phyloP scores from a whole-genome alignment of 2,797 vertebrate species.

The Xerus rutilus region DNA sequence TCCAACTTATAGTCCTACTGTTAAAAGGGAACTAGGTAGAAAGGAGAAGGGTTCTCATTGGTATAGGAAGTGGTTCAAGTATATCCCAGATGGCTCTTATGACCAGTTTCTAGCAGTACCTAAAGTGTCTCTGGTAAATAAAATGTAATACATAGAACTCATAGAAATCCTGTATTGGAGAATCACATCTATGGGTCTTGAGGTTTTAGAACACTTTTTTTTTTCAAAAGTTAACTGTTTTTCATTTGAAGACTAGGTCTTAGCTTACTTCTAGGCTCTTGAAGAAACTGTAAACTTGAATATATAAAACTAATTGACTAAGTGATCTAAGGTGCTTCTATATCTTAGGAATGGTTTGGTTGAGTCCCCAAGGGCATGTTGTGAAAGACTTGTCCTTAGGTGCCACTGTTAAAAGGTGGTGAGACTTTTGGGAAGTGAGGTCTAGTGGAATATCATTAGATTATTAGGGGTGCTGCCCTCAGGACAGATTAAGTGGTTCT shows the following conservation, averaged over 20 bases:
- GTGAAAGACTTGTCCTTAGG: background rate
- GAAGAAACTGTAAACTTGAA: background rate
- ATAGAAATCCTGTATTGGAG: background rate
- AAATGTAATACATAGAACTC: background rate
- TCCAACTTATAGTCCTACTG: background rate
- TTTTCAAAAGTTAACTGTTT: background rate
- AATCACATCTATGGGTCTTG: background rate
- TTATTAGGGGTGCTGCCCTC: background rate
- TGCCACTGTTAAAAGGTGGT: background rate
- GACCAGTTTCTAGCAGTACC: background rate
- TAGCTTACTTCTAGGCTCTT: background rate
- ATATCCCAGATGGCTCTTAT: no score
- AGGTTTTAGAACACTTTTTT: background rate
- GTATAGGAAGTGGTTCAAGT: accelerated
- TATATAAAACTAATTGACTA: background rate
- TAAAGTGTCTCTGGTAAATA: background rate
- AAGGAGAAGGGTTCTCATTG: accelerated
- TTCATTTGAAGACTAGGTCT: background rate
- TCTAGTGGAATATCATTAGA: no score
- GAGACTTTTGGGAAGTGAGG: background rate
- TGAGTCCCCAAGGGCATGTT: background rate
- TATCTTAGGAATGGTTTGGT: background rate
- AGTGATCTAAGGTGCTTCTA: background rate
- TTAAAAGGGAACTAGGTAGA: background rate
- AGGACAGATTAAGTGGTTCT: background rate